phyloP scores from a whole-genome alignment of 2,113 vertebrate species.

The Gallinago media region DNA sequence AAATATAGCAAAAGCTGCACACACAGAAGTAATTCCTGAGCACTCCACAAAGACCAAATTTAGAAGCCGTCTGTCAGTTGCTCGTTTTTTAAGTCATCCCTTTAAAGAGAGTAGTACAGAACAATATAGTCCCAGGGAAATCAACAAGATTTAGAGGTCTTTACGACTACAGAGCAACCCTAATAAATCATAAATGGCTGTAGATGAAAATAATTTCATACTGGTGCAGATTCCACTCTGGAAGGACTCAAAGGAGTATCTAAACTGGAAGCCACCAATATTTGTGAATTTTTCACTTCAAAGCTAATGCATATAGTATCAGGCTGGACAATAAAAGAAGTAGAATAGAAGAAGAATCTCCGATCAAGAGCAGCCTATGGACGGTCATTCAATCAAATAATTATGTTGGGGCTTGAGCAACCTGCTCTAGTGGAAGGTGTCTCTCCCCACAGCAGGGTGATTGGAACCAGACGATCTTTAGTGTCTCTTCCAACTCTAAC shows the following conservation, averaged over 20 bases:
- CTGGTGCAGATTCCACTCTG: not conserved
- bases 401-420: not conserved
- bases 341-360: not conserved
- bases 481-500: not conserved
- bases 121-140: not conserved
- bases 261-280: not conserved
- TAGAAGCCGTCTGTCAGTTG: not conserved
- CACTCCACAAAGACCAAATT: not conserved
- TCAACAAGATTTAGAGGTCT: not conserved
- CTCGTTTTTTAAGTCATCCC: not conserved
- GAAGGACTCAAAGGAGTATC: not conserved
- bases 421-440: not conserved
- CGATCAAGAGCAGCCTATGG: not conserved
- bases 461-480: not conserved
- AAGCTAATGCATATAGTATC: not conserved
- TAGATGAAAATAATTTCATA: not conserved
- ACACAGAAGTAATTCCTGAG: not conserved
- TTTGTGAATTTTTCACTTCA: not conserved
- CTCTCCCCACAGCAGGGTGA: not conserved
- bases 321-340: not conserved
- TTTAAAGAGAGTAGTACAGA: not conserved
- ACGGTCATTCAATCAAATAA: not conserved
- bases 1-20: conserved; percentile 37
- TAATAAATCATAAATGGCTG: not conserved
- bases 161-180: not conserved